Evolutionary conservation across 2,888 invertebrate species (phyloP).

Genomic region (Heteromurus nitidus): DNA sequence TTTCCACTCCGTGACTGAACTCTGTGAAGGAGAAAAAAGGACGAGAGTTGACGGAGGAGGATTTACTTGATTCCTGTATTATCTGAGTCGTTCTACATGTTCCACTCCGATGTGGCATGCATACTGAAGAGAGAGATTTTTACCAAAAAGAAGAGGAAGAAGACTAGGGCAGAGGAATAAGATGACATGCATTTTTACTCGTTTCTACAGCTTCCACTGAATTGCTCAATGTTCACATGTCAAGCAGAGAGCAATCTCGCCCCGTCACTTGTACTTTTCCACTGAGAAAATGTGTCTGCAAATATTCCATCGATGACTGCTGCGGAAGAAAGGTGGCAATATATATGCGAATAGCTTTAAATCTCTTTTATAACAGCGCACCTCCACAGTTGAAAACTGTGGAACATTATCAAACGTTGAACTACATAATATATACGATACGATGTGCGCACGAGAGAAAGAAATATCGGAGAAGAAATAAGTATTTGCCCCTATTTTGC

Average conservation of each 20-base stretch:
- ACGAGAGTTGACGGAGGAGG: not conserved
- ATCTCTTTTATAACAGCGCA: not conserved
- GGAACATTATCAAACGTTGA: no score
- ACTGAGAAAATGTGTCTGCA: not conserved
- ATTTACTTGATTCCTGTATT: slow-evolving; percentile 21
- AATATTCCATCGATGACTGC: no score
- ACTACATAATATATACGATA: no score
- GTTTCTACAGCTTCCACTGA: not conserved
- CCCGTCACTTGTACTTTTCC: slow-evolving; percentile 33
- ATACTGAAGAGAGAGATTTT: slow-evolving; percentile 44
- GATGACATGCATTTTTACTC: slow-evolving; percentile 26
- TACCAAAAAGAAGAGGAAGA: not conserved
- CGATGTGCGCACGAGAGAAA: no score
- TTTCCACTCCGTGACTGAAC: slow-evolving; percentile 64
- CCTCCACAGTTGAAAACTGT: not conserved
- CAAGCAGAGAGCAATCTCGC: slow-evolving; percentile 39
- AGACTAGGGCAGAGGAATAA: slow-evolving; percentile 8
- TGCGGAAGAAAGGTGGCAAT: no score
- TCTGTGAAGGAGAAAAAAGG: slow-evolving; percentile 34
- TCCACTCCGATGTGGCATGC: slow-evolving; percentile 32
- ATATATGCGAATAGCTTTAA: no score
- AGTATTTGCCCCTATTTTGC: no score
- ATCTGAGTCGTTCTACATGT: not conserved
- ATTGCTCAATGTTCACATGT: slow-evolving; percentile 19
- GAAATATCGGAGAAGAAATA: no score